Conservation (phyloP, 2,797 vertebrate species). For the Diceros bicornis region DNA sequence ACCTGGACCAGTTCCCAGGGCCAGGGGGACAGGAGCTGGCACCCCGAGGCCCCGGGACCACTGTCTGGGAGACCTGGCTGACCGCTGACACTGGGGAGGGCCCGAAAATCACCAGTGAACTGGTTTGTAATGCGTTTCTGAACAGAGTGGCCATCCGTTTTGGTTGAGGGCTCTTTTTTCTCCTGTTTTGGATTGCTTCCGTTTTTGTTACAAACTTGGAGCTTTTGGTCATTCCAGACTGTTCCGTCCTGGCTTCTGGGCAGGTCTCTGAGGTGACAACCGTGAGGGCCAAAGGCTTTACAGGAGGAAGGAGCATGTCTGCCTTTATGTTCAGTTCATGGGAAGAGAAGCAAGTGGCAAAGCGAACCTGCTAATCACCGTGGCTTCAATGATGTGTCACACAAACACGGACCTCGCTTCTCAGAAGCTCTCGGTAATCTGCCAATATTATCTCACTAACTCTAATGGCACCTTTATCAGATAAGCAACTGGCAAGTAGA, state of each 20-base stretch:
- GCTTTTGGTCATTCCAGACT: not conserved
- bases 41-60: accelerated
- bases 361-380: not conserved
- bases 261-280: not conserved
- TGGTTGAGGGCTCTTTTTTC: not conserved
- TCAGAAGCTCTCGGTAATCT: not conserved
- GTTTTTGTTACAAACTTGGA: not conserved
- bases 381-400: not conserved
- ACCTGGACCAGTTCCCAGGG: not conserved
- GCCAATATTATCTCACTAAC: not conserved
- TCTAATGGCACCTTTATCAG: not conserved
- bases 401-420: not conserved
- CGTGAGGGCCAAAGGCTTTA: not conserved
- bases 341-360: not conserved
- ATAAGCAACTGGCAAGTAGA: not conserved
- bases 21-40: not conserved
- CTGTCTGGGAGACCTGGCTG: too few species aligned
- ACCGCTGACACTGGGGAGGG: accelerated
- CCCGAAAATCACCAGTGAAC: not conserved
- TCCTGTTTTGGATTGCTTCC: not conserved
- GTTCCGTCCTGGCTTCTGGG: not conserved
- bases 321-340: not conserved
- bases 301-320: not conserved
- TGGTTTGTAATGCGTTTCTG: not conserved
- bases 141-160: accelerated